Percentiles rank a stretch among this genome's conserved stretches.
Conservation (phyloP, 2,888 invertebrate species). For the Synergus laeviventris region DNA sequence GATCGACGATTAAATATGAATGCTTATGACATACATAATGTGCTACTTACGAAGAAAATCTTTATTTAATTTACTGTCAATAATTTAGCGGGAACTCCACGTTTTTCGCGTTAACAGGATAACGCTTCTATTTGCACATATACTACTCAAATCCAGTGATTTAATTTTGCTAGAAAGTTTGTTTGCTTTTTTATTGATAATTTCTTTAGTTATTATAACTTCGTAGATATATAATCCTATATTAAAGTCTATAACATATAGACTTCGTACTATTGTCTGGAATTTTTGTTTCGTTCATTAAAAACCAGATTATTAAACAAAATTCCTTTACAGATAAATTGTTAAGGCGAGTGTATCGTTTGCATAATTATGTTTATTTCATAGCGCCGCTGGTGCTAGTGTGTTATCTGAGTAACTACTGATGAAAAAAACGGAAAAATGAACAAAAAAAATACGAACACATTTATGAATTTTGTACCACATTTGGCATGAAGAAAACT, state of each 20-base stretch:
- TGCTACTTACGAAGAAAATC: slow-evolving; percentile 19
- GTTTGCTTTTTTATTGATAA: slow-evolving; percentile 6
- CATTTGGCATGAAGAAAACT: slow-evolving; percentile 23
- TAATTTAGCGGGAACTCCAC: background rate
- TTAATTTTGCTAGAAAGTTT: slow-evolving; percentile 7
- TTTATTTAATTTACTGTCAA: slow-evolving; percentile 4
- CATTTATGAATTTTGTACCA: slow-evolving; percentile 30
- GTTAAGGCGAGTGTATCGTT: slow-evolving; percentile 1
- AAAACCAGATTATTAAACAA: background rate
- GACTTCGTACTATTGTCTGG: background rate
- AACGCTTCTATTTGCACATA: background rate
- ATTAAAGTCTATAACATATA: background rate
- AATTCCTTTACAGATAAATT: background rate
- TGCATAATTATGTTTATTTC: background rate
- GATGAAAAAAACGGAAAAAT: slow-evolving; percentile 11
- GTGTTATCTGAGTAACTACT: slow-evolving; percentile 10
- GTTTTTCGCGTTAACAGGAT: background rate
- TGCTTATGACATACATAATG: slow-evolving; percentile 24
- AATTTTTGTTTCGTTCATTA: slow-evolving; percentile 7
- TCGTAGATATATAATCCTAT: background rate
- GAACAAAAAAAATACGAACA: slow-evolving; percentile 7
- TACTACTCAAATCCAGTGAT: background rate
- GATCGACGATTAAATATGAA: slow-evolving; percentile 22
- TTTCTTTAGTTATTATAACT: background rate
- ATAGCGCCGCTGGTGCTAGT: background rate